Base-by-base conservation (phyloP, 2,113 vertebrate genomes). In the Nesoenas mayeri region DNA sequence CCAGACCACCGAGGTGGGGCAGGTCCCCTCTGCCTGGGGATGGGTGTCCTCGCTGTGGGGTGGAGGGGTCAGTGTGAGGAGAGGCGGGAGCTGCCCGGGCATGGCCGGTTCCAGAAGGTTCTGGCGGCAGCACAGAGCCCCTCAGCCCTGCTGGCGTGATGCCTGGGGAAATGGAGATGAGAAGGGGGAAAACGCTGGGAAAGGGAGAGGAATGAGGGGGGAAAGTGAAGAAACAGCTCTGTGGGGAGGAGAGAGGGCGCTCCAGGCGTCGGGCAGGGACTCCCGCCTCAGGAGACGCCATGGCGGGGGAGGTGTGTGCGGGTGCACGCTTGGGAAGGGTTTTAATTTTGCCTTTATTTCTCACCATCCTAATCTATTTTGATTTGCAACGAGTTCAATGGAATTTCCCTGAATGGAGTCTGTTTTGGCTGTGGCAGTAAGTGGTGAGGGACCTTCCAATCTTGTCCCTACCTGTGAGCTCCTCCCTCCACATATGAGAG, bases 91-190 rank as follows among this genome's bases (percentile, higher is more conserved):
- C 5, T 13, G 58, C 14, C 12, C 1, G 1, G 32, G 11, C 29
- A 4, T 0, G 2, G 18, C 40, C 0, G 1, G 32, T 61, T 93
- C 47, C 1, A 8, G 28, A 0, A 4, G 1, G 16, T 50, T 53
- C 50, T 16, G 19, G 36, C 1, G 6, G 56, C 13, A 2, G 50
- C 3, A 1, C 12, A 3, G 5, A 26, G 65, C 10, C 10, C 16
- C 25, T 60, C 75, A 21, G 48, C 62, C 7, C 54, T 6, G 50
- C 17, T 18, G 62, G 12, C 21, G 50, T 7, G 53, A 9, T 0
- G 0, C 58, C 38, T 24, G 21, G 26, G 26, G 16, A 57, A 60
- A 58, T 0, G 3, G 44, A 48, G 24, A 71, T 28, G 32, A 79
- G 47, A 40, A 57, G 57, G 21, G 24, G 34, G 15, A 11, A 82